Evolutionary conservation across 1,140 invertebrate species (phyloP), one percentile per base, ranked within the genome.

Genomic region (Aporrectodea caliginosa): DNA sequence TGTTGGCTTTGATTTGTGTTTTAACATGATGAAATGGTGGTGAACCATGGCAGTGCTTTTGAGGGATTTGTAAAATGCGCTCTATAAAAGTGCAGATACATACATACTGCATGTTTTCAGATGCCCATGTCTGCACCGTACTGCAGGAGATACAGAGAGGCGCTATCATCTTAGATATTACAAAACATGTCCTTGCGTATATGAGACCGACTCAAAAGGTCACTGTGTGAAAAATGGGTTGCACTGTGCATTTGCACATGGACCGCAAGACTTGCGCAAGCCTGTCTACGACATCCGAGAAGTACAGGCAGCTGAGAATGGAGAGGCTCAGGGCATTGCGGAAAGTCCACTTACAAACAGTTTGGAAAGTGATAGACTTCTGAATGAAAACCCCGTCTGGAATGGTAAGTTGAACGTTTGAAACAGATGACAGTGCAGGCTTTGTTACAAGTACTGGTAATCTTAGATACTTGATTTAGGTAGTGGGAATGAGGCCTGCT

Each of bases 311-410:
- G 6, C 95, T 82, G 94, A 96, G 79, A 89, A 91, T 35, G 91
- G 91, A 83, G 43, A 58, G 22, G 22, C 43, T 58, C 43, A 58
- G 22, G 43, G 22, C 43, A 58, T 58, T 22, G 43, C 43, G 6
- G 43, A 58, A 22, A 58, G 43, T 58, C 43, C 30, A 22, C 69
- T 82, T 2, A 31, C 69, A 1, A 33, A 35, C 16, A 85, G 85
- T 83, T 81, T 87, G 73, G 87, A 89, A 80, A 89, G 87, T 75
- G 88, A 89, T 68, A 84, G 86, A 81, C 91, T 97, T 83, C 94
- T 98, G 92, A 96, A 96, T 89, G 97, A 99, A 90, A 97, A 99
- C 90, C 97, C 97, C 2, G 97, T 97, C 88, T 99, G 97, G 97
- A 97, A 98, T 92, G 93, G 93, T 94, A 87, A 84, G 84, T n/a